phyloP scores from a whole-genome alignment of 2,888 invertebrate genomes.

The Morinoia aosen region DNA sequence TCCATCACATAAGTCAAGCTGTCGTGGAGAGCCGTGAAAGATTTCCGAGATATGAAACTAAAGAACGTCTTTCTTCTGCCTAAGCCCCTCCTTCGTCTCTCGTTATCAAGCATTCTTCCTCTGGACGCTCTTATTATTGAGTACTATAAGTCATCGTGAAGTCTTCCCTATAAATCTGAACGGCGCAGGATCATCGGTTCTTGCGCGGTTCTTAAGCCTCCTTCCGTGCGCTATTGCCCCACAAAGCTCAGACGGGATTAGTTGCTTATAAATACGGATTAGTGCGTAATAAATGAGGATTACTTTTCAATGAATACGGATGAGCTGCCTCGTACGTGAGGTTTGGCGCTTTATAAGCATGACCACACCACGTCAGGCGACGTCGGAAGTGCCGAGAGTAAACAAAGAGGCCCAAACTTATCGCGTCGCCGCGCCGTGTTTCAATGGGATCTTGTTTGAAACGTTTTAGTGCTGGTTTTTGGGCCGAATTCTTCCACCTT shows the following conservation, averaged over 20 bases:
- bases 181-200: not conserved
- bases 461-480: constrained; percentile 17
- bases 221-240: constrained; percentile 19
- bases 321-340: not conserved
- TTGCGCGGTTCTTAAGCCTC: not conserved
- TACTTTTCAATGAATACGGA: constrained; percentile 26
- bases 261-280: constrained; percentile 41
- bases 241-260: constrained; percentile 22
- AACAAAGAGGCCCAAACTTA: constrained; percentile 8
- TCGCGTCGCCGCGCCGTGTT: not conserved
- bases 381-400: not conserved
- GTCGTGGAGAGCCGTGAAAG: not conserved
- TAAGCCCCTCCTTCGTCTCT: not conserved
- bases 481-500: not conserved
- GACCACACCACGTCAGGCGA: not conserved
- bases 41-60: not conserved
- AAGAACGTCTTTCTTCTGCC: not conserved
- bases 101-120: not conserved
- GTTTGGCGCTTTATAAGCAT: not conserved
- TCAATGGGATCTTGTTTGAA: constrained; percentile 23
- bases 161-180: not conserved
- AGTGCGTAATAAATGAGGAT: constrained; percentile 46
- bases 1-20: not conserved
- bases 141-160: constrained; percentile 27
- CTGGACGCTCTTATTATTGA: not conserved